Evolutionary conservation across 2,888 invertebrate species (phyloP), one percentile per base, ranked within the genome.

Genomic region (Phania funesta): DNA sequence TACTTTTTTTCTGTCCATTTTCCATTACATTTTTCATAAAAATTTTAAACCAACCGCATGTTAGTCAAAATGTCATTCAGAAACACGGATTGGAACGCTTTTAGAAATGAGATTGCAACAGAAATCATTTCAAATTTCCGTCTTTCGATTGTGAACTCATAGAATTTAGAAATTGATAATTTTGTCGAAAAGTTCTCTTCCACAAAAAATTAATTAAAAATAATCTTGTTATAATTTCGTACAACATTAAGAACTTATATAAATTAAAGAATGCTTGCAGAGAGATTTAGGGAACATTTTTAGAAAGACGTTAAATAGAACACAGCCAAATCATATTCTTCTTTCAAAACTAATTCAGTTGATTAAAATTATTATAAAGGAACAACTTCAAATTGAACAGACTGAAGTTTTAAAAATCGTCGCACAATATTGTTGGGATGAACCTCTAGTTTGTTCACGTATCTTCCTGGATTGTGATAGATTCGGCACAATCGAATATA

Each of bases 351-450:
- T 13, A 9, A 50, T 50, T 50, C 24, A 50, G 6, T 11, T 46
- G 46, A 18, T 46, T 32, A 22, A 46, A 46, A 46, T 46, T 32
- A 48, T 77, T 74, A 73, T 77, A 56, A 29, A 50, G 18, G 50
- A 50, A 24, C 8, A 13, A 16, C 16, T 26, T 52, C 3, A 48
- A 24, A 48, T 48, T 48, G 22, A 48, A 24, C 48, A 48, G 24
- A 13, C 48, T 11, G 48, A 48, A 24, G 24, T 48, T 48, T 48
- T 3, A 24, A 13, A 48, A 48, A 48, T 22, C 48, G 48, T 24
- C 48, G n/a, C n/a, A n/a, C n/a, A n/a, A n/a, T n/a, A n/a, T n/a
- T n/a, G n/a, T n/a, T n/a, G n/a, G n/a, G n/a, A n/a, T n/a, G n/a
- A n/a, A n/a, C n/a, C n/a, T n/a, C n/a, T n/a, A n/a, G n/a, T n/a